Base-by-base conservation (phyloP, 53 echinoderm and acorn worm genomes). In the Henricia sp. region DNA sequence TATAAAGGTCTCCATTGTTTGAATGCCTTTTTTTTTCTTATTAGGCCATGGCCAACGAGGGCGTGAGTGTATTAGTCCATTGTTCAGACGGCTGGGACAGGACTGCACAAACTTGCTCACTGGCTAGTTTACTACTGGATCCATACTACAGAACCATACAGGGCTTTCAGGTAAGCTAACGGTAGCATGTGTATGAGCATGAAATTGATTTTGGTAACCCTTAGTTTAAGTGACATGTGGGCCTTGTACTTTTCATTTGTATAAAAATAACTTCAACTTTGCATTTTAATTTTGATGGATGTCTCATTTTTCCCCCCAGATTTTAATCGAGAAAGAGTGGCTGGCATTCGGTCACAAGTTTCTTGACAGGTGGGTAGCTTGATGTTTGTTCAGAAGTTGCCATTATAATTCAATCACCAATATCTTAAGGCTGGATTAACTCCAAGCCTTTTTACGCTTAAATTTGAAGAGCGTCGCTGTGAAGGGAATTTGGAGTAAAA, bases 1-100 rank as follows among this genome's bases (percentile, higher is more conserved):
- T n/a, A n/a, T n/a, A n/a, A n/a, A n/a, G n/a, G n/a, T n/a, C n/a
- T n/a, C n/a, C n/a, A n/a, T n/a, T n/a, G n/a, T n/a, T n/a, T n/a
- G n/a, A n/a, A n/a, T n/a, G n/a, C n/a, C n/a, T n/a, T n/a, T n/a
- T n/a, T n/a, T n/a, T n/a, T n/a, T n/a, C n/a, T n/a, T n/a, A n/a
- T 13, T 73, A 90, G 90, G 90, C 90, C 72, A 36, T 90, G 4
- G 39, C 80, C 21, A 82, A 90, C 4, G 90, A 90, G 63, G 86
- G 86, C 30, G 37, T 88, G 35, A 91, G 91, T 84, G 97, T 97
- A 54, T 64, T 97, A 72, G 97, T 97, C 1, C 97, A 97, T 54
- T 97, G 97, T 74, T 97, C 97, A 2, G 97, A 97, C 58, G 97
- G 97, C 43, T 97, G 97, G 96, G 97, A 97, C 50, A 89, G 94